Evolutionary conservation across 1,140 invertebrate genomes (phyloP), one percentile per base, ranked within the genome.

Genomic region (Neelides sp.): DNA sequence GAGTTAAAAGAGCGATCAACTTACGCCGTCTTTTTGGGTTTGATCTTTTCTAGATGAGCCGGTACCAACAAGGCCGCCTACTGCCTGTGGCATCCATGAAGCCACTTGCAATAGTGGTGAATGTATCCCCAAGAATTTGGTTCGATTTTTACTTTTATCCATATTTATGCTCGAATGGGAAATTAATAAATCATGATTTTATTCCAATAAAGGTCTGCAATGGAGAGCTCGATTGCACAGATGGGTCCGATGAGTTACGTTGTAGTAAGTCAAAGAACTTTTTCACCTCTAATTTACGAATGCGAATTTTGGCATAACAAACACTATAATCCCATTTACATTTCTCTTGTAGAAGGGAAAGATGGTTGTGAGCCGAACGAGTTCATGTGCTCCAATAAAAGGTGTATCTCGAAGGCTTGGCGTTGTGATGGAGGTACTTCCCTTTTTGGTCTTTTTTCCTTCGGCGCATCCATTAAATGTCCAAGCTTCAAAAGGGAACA

Each of bases 21-120:
- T n/a, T n/a, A n/a, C n/a, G n/a, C n/a, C n/a, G n/a, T n/a, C n/a
- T n/a, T n/a, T n/a, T n/a, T n/a, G n/a, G n/a, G n/a, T n/a, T n/a
- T n/a, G n/a, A n/a, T n/a, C n/a, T n/a, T 36, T 56, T 57, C 13
- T 37, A 68, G 66, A 62, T 60, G 54, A 61, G 47, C 57, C 55
- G 22, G 63, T 62, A 27, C 63, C 67, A 19, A 61, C 61, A 19
- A 58, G 61, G 12, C 69, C 74, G 23, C 69, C 75, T 52, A 66
- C 66, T 62, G 67, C 73, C 5, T 95, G 91, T 64, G 71, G 70
- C 48, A 66, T 75, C 15, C 72, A 86, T 56, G 79, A 97, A 70
- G 88, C 90, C 0, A 91, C 86, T 0, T 97, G 93, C 64, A 77
- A 76, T 30, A 93, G 89, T 65, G 86, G 88, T 32, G 77, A 92